Conservation (phyloP, 2,113 vertebrate species). For the Panthera tigris region DNA sequence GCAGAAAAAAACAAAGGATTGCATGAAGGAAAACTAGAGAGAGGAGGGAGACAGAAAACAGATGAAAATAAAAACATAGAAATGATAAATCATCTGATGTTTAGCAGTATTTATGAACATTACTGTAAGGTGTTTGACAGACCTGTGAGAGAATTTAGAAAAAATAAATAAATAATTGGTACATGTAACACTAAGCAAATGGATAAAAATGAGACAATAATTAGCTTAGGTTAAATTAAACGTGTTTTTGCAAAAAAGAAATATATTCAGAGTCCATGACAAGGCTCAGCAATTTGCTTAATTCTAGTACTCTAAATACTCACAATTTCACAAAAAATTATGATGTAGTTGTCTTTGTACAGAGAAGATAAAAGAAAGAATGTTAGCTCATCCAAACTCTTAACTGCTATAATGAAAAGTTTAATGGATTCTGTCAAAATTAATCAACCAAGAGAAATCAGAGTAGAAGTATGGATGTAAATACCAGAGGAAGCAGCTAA, state of each 20-base stretch:
- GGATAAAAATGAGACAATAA: background rate
- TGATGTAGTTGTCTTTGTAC: background rate
- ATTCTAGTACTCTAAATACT: background rate
- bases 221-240: conserved; percentile 7
- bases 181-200: background rate
- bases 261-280: background rate
- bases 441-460: background rate
- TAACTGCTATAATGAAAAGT: background rate
- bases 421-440: background rate
- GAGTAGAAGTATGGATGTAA: background rate
- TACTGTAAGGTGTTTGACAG: background rate
- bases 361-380: background rate
- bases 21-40: background rate
- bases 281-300: background rate
- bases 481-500: background rate
- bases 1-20: background rate
- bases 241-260: background rate
- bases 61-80: background rate
- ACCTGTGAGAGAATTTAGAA: background rate
- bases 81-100: background rate
- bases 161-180: background rate
- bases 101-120: background rate
- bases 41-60: background rate
- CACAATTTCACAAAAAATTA: conserved; percentile 27
- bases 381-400: background rate